Evolutionary conservation across 2,888 invertebrate genomes (phyloP).

Genomic region (Folsomia manolachei): DNA sequence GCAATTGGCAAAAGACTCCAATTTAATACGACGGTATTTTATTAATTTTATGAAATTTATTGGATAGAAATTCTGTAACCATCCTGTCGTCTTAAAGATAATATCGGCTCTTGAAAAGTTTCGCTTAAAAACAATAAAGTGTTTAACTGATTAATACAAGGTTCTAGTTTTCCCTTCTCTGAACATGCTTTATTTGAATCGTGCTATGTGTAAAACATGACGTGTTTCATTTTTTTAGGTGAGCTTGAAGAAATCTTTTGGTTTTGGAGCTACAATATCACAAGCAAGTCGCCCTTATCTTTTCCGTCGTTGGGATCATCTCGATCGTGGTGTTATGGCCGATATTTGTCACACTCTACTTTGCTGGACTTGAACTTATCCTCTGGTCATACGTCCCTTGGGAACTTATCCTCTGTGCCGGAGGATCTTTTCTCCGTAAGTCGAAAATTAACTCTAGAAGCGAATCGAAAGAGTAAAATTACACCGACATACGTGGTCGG

Average conservation of each 20-base stretch:
- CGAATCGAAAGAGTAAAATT: background rate
- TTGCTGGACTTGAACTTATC: conserved; percentile 80
- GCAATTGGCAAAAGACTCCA: too few relatives aligned
- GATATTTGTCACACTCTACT: conserved; percentile 77
- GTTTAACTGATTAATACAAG: too few relatives aligned
- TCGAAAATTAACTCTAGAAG: background rate
- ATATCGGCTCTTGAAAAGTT: too few relatives aligned
- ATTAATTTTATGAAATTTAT: background rate
- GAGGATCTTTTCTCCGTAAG: conserved; percentile 72
- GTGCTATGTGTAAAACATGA: conserved; percentile 1
- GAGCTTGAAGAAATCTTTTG: conserved; percentile 88
- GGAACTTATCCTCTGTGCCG: conserved; percentile 79
- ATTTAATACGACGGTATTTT: background rate
- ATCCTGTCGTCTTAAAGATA: background rate
- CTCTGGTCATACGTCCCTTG: conserved; percentile 82
- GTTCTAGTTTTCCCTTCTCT: too few relatives aligned
- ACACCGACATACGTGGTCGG: too few relatives aligned
- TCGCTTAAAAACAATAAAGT: too few relatives aligned
- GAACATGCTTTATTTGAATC: background rate
- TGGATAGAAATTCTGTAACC: background rate
- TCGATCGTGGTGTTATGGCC: conserved; percentile 89
- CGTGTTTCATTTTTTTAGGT: conserved; percentile 62
- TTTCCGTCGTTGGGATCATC: conserved; percentile 83
- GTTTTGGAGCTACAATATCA: conserved; percentile 68
- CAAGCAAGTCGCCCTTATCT: conserved; percentile 76